These are phyloP conservation scores for Sebastes steindachneri DNA, from an alignment of 2,797 vertebrate genomes.

Conservation along the genomic window DNA sequence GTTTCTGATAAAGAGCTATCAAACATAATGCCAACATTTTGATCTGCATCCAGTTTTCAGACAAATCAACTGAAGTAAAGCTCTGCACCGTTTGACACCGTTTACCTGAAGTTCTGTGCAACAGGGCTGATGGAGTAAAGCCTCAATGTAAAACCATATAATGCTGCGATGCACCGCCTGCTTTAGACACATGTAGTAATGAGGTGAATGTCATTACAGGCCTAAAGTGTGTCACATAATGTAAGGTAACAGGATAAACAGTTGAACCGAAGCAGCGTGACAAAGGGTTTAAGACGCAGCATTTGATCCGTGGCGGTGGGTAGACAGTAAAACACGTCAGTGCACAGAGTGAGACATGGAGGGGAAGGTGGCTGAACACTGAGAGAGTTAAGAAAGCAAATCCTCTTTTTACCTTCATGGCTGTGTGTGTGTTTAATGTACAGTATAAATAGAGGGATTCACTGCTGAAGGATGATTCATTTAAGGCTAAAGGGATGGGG, in stretches of 20 bases:
- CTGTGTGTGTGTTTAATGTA: neutral
- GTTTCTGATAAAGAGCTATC: neutral
- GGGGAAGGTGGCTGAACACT: neutral
- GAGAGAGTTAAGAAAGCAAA: neutral
- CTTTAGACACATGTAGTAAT: neutral
- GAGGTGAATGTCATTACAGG: neutral
- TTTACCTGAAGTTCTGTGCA: neutral
- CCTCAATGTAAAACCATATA: neutral
- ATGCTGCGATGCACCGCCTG: neutral
- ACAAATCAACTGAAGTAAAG: neutral
- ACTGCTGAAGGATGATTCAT: constrained; percentile 21
- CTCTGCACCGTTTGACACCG: neutral
- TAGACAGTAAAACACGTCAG: neutral
- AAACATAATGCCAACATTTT: no score
- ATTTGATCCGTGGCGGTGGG: constrained; percentile 1
- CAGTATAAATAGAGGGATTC: neutral
- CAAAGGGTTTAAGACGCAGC: neutral
- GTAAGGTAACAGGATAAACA: constrained; percentile 24
- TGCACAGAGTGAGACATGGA: neutral
- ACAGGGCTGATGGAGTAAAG: neutral
- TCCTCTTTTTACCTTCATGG: neutral
- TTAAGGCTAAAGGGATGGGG: neutral
- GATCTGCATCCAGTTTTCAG: neutral
- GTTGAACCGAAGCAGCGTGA: constrained; percentile 3
- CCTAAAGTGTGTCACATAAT: neutral